These are phyloP conservation scores for Sinhomidia bicolor DNA, from an alignment of 2,888 invertebrate species.

Conservation along the genomic window DNA sequence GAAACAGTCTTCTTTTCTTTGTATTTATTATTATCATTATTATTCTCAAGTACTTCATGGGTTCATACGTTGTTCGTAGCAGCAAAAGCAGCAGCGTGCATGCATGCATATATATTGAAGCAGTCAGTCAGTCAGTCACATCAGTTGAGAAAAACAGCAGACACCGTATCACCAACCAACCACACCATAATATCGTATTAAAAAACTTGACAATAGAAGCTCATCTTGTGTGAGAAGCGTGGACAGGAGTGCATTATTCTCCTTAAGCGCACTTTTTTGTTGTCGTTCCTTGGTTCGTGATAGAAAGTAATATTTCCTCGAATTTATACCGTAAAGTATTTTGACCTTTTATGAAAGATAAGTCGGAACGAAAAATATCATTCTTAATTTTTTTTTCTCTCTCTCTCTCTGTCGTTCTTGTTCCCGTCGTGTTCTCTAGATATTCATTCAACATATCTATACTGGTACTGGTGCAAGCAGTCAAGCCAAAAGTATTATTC, in stretches of 20 bases:
- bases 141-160: too few relatives aligned
- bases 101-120: neutral
- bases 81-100: too few relatives aligned
- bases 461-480: neutral
- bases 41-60: neutral
- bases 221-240: conserved; percentile 64
- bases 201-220: conserved; percentile 66
- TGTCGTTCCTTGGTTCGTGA: conserved; percentile 49
- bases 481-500: too few relatives aligned
- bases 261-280: conserved; percentile 45
- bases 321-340: conserved; percentile 69
- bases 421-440: neutral
- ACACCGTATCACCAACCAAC: conserved; percentile 36
- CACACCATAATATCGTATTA: conserved; percentile 55
- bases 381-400: neutral
- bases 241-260: conserved; percentile 59
- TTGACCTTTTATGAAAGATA: conserved; percentile 67
- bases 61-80: conserved; percentile 2
- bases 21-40: conserved; percentile 17
- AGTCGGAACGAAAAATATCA: conserved; percentile 27
- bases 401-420: neutral
- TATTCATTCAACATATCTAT: conserved; percentile 7
- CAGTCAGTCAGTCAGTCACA: conserved; percentile 34
- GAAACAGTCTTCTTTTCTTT: conserved; percentile 3
- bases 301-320: conserved; percentile 64